phyloP scores from a whole-genome alignment of 1,140 invertebrate species.

The Magallana gigas region DNA sequence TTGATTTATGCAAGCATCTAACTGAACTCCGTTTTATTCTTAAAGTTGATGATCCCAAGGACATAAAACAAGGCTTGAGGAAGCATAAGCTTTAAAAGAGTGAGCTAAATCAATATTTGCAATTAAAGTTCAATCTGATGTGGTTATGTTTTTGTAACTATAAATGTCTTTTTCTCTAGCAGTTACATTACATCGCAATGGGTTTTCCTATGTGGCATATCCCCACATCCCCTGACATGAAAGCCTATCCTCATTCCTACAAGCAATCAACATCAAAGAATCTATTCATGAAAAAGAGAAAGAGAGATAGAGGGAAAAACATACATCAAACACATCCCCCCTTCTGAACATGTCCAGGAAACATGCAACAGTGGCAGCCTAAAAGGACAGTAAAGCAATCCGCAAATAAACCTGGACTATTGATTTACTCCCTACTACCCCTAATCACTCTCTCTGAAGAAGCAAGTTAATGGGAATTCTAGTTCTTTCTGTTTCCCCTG shows the following conservation, averaged over 20 bases:
- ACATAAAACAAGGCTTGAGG: neutral
- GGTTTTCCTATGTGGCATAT: neutral
- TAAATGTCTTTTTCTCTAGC: neutral
- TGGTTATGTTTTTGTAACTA: neutral
- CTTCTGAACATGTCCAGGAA: neutral
- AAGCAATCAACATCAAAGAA: neutral
- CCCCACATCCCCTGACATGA: neutral
- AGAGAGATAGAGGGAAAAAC: neutral
- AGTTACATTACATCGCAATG: neutral
- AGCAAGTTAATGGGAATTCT: neutral
- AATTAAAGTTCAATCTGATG: neutral
- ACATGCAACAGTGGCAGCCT: conserved; percentile 4
- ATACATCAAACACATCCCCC: neutral
- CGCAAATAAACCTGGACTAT: neutral
- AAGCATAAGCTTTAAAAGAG: neutral
- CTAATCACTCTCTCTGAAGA: conserved; percentile 4
- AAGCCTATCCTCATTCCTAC: conserved; percentile 6
- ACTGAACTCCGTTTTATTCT: neutral
- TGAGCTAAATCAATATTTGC: conserved; percentile 5
- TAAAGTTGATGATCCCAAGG: neutral
- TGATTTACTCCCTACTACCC: conserved; percentile 9
- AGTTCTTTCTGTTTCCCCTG: neutral
- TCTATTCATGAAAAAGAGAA: neutral
- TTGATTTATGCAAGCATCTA: neutral
- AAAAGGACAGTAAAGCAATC: neutral